Evolutionary conservation across 2,888 invertebrate genomes (phyloP), one percentile per base, ranked within the genome.

Genomic region (Lasioglossum marginatum): DNA sequence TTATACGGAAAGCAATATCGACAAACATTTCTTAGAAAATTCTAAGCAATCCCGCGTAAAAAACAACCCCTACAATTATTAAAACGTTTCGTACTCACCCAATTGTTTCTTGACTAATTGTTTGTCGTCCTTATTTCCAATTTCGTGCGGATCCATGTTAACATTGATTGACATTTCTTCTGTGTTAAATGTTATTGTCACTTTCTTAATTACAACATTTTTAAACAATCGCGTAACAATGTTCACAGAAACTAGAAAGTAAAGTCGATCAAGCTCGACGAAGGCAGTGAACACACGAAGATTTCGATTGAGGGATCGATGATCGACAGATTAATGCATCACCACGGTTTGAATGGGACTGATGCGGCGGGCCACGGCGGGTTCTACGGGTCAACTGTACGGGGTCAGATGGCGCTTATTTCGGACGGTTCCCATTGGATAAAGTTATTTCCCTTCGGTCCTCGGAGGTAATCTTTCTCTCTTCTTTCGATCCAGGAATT

Each of bases 381-480:
- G 19, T 23, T 14, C 66, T 19, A 12, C 37, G 66, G 77, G 76
- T 74, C 73, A 79, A 79, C 43, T 74, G 37, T 45, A 75, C 10
- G 66, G 79, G 79, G 68, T 88, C 79, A 88, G 86, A 88, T 88
- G 88, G 86, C 88, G 86, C 88, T 88, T 52, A 82, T 86, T 86
- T 79, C 83, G 70, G 52, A 68, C 57, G 27, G 40, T 70, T 74
- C 40, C 70, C 68, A 86, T 88, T 79, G 81, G 88, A 27, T 63
- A 78, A 76, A 73, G 75, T 81, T 12, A 45, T 77, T 83, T 79
- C 63, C 31, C 60, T 31, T 72, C 34, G 19, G 19, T 3, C 43
- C 70, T 34, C 71, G 63, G 77, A 45, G 75, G 77, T 57, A 75
- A 43, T 72, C 16, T 66, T 75, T 27, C 31, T 78, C 14, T 85